phyloP scores from a whole-genome alignment of 2,888 invertebrate species.

The Anarsia innoxiella region DNA sequence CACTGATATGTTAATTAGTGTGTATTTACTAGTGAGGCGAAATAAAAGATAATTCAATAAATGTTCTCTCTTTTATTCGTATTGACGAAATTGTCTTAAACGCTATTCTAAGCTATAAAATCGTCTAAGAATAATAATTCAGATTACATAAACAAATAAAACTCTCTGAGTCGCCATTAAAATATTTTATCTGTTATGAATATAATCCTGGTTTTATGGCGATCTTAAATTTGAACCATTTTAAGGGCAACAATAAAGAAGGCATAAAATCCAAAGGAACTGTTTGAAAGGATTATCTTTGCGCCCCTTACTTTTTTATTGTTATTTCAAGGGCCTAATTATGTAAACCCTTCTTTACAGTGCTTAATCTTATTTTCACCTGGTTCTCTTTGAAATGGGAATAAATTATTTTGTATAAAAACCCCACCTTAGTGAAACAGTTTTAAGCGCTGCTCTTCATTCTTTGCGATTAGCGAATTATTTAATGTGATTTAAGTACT shows the following conservation, averaged over 20 bases:
- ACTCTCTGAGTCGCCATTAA: constrained; percentile 51
- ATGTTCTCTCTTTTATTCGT: neutral
- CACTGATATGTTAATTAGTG: no score
- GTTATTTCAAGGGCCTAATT: constrained; percentile 45
- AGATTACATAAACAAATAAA: constrained; percentile 67
- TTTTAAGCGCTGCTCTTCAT: no score
- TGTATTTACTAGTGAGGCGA: no score
- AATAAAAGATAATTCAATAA: neutral
- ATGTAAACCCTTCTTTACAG: constrained; percentile 8
- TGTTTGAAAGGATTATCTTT: constrained; percentile 52
- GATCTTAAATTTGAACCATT: constrained; percentile 54
- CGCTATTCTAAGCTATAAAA: constrained; percentile 41
- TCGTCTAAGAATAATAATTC: constrained; percentile 53
- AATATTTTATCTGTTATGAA: constrained; percentile 72
- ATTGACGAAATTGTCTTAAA: constrained; percentile 6
- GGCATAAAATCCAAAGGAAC: constrained; percentile 50
- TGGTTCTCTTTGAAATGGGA: no score
- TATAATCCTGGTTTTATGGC: constrained; percentile 63
- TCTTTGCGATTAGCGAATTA: no score
- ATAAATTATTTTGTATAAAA: no score
- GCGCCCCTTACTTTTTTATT: constrained; percentile 34
- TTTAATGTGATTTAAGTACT: no score
- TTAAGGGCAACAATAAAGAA: constrained; percentile 47
- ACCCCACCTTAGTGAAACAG: no score
- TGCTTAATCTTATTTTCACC: constrained; percentile 12